phyloP scores from a whole-genome alignment of 2,888 invertebrate genomes.

The Nematopogon swammerdamellus region DNA sequence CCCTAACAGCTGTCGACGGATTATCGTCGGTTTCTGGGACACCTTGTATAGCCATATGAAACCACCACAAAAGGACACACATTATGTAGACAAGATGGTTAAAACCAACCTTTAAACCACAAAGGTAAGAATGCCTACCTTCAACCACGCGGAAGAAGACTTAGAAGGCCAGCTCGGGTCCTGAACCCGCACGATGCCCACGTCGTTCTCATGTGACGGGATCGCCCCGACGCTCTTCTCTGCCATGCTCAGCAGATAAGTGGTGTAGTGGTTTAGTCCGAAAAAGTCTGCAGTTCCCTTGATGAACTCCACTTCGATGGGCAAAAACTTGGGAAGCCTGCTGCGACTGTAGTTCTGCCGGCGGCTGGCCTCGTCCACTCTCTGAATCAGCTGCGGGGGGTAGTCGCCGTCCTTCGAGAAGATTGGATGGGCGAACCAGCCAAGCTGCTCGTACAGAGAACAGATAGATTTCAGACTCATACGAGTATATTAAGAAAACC shows the following conservation, averaged over 20 bases:
- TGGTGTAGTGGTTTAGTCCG: conserved; percentile 49
- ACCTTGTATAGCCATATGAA: no score
- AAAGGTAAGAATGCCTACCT: no score
- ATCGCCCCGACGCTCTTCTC: conserved; percentile 31
- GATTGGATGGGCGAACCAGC: conserved; percentile 56
- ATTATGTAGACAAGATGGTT: no score
- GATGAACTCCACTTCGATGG: conserved; percentile 42
- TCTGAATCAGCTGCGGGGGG: conserved; percentile 47
- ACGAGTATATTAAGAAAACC: no score
- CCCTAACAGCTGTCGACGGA: no score
- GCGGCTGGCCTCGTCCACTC: conserved; percentile 50
- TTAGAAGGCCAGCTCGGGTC: conserved; percentile 60
- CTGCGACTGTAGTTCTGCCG: conserved; percentile 53
- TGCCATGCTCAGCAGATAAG: conserved; percentile 41
- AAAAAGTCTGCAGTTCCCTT: conserved; percentile 49
- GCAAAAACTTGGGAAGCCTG: conserved; percentile 53
- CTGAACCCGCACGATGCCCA: conserved; percentile 53
- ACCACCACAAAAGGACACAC: no score
- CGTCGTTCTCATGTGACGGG: conserved; percentile 61
- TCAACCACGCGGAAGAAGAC: conserved; percentile 59
- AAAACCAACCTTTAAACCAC: no score
- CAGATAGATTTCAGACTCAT: no score
- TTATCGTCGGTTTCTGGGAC: no score
- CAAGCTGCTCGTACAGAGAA: no score
- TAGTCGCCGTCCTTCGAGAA: conserved; percentile 56